Conservation (phyloP, 2,797 vertebrate genomes). For the Botia almorhae region DNA sequence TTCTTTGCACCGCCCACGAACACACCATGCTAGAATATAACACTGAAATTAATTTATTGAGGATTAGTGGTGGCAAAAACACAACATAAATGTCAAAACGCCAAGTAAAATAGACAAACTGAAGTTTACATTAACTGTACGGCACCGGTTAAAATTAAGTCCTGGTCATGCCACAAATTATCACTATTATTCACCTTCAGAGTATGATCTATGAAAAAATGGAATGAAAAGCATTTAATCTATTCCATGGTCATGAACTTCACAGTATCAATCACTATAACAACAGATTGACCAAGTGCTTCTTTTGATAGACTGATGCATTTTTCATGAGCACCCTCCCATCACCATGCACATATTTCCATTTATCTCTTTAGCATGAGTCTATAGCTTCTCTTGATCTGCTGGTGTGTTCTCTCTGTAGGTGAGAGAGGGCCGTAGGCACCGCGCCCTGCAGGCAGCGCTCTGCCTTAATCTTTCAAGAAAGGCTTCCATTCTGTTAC, state of each 20-base stretch:
- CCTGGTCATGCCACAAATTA: too few species aligned
- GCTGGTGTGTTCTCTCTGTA: conserved; percentile 43
- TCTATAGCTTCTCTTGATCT: conserved; percentile 47
- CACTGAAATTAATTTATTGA: too few species aligned
- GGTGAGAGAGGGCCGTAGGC: conserved; percentile 44
- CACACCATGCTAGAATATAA: background rate
- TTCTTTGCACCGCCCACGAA: background rate
- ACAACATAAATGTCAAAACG: background rate
- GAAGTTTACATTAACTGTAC: too few species aligned
- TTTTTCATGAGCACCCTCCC: conserved; percentile 7
- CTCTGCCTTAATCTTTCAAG: conserved; percentile 37
- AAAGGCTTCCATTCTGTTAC: conserved; percentile 61
- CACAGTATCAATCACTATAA: background rate
- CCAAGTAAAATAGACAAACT: background rate
- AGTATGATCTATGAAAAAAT: too few species aligned
- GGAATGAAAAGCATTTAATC: too few species aligned
- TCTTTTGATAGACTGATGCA: background rate
- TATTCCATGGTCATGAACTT: background rate
- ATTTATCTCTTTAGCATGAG: conserved; percentile 33
- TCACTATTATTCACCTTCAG: too few species aligned
- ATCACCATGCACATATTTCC: conserved; percentile 3
- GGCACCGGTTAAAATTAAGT: too few species aligned
- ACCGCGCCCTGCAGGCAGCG: conserved; percentile 32
- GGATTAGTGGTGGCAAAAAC: too few species aligned
- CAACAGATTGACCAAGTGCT: background rate